phyloP scores from a whole-genome alignment of 1,140 invertebrate species.

The Cheumatopsyche charites region DNA sequence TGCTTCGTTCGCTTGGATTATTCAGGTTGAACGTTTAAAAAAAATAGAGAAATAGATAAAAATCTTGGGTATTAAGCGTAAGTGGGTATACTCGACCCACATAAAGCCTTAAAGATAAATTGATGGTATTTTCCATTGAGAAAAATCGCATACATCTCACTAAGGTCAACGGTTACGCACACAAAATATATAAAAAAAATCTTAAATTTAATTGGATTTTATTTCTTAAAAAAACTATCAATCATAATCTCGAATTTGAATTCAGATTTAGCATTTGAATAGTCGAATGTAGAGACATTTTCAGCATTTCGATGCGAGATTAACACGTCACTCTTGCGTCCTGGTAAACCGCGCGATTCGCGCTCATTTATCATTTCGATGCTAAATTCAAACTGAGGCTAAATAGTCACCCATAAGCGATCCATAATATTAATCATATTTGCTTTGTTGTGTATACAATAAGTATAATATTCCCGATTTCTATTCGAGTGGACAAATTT shows the following conservation, averaged over 20 bases:
- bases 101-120: conserved; percentile 20
- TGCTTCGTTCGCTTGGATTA: too few species aligned
- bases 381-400: neutral
- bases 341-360: neutral
- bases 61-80: conserved; percentile 12
- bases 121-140: conserved; percentile 23
- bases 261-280: neutral
- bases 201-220: too few species aligned
- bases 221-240: too few species aligned
- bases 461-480: neutral
- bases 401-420: too few species aligned
- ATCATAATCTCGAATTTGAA: too few species aligned
- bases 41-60: conserved; percentile 1
- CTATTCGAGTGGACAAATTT: too few species aligned
- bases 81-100: conserved; percentile 9
- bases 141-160: neutral
- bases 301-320: conserved; percentile 17
- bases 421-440: neutral
- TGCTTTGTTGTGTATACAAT: too few species aligned
- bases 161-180: conserved; percentile 7
- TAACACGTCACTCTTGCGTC: neutral
- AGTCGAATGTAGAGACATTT: neutral
- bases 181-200: neutral
- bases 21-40: too few species aligned
- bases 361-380: conserved; percentile 25